Base-by-base conservation (phyloP, 2,888 invertebrate genomes). In the Acheta domesticus region DNA sequence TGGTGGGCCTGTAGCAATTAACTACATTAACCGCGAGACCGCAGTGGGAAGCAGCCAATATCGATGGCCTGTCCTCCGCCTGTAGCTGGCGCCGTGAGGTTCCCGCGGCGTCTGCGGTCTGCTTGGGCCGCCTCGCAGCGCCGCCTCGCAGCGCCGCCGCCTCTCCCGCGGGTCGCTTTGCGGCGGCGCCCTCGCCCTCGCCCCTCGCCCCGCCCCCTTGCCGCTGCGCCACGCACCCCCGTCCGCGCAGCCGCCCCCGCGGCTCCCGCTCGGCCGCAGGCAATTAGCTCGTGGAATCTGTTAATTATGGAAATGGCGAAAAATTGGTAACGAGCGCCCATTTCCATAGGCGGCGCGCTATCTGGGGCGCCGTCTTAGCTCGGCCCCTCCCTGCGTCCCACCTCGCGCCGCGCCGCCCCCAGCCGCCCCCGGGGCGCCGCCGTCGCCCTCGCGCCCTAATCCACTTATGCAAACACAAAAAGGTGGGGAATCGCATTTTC, bases 261-360 rank as follows among this genome's bases (percentile, higher is more conserved):
- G 14, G 62, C 36, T 36, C 0, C 36, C 62, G 62, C 62, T 19
- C 14, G 62, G n/a, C 62, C 62, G 14, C 14, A 62, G 62, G 62
- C 62, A 62, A 62, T 62, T 62, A 62, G 62, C 62, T 62, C n/a
- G 62, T 5, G 62, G 62, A 62, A 62, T 62, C 62, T 62, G 62
- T 62, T 62, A 14, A 62, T 62, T 62, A 62, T 62, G 62, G 62
- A 62, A 62, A 62, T 62, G 62, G 62, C 62, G 62, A 62, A 62
- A 62, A 62, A 62, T 62, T 62, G 62, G 62, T 62, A 62, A 62
- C 62, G 62, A 62, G 62, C 62, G 62, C 62, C 11, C 62, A 62
- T 62, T 62, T 62, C 62, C 62, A 62, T 62, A 62, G 62, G 36
- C 36, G 14, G 62, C 62, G 4, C 62, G 62, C 62, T 36, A 36